phyloP scores from a whole-genome alignment of 2,113 vertebrate species.

The Atlantisia rogersi region DNA sequence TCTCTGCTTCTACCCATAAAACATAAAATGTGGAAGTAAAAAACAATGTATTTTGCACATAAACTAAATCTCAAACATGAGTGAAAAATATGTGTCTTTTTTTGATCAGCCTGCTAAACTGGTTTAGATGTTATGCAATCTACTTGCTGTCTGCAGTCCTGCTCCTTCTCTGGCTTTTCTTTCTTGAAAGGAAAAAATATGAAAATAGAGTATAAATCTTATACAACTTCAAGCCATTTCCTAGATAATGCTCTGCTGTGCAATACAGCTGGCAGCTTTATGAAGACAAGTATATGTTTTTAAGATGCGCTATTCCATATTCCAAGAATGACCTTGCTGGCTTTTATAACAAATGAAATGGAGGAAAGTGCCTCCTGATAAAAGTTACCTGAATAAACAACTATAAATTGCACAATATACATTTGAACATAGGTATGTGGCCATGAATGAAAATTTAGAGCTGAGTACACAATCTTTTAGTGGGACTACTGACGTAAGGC shows the following conservation, averaged over 20 bases:
- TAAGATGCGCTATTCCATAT: neutral
- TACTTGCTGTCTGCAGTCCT: neutral
- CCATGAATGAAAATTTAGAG: neutral
- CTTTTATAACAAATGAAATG: neutral
- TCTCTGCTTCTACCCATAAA: neutral
- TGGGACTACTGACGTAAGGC: neutral
- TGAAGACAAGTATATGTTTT: neutral
- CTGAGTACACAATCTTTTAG: neutral
- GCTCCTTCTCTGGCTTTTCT: neutral
- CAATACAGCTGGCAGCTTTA: neutral
- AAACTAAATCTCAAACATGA: neutral
- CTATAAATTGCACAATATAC: neutral
- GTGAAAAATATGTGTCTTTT: neutral
- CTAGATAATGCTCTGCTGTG: neutral
- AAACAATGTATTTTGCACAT: neutral
- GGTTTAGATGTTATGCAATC: neutral
- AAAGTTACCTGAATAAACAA: neutral
- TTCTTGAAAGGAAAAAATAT: neutral
- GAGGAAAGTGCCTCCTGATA: neutral
- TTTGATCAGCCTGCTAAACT: neutral
- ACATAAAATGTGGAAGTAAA: neutral
- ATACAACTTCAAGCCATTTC: neutral
- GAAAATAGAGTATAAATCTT: neutral
- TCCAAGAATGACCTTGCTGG: neutral
- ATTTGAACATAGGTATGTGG: neutral